Evolutionary conservation across 2,113 vertebrate species (phyloP).

Genomic region (Cynoglossus semilaevis): DNA sequence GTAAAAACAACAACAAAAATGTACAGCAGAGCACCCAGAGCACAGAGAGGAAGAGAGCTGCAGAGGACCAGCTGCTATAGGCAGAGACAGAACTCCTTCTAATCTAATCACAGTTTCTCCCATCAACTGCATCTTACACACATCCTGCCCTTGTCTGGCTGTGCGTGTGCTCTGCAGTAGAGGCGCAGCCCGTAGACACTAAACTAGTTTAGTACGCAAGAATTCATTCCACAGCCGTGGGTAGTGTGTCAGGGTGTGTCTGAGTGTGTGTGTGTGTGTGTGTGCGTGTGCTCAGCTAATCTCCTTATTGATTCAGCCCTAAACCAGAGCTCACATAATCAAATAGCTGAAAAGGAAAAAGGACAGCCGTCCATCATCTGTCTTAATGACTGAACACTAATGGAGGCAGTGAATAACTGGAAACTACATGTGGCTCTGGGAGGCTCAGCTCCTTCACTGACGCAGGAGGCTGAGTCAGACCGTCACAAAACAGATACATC

Average conservation of each 20-base stretch:
- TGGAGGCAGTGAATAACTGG: constrained; percentile 53
- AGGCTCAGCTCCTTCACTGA: constrained; percentile 20
- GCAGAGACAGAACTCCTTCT: constrained; percentile 62
- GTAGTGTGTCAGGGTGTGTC: constrained; percentile 28
- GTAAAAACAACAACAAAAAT: constrained; percentile 54
- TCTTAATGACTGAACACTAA: constrained; percentile 66
- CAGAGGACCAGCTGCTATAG: constrained; percentile 42
- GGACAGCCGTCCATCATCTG: constrained; percentile 68
- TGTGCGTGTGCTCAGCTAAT: constrained; percentile 45
- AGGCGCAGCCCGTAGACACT: constrained; percentile 55
- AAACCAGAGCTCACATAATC: constrained; percentile 69
- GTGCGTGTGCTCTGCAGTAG: constrained; percentile 53
- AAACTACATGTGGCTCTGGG: constrained; percentile 39
- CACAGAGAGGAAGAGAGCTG: constrained; percentile 22
- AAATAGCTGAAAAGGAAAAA: constrained; percentile 64
- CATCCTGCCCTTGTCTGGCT: constrained; percentile 24
- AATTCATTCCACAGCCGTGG: constrained; percentile 58
- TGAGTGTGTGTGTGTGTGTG: constrained; percentile 3
- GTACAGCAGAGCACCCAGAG: constrained; percentile 5
- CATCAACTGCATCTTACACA: constrained; percentile 64
- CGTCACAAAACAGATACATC: too few species aligned
- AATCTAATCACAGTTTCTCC: constrained; percentile 72
- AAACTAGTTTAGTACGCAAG: constrained; percentile 46
- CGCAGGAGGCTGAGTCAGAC: neutral
- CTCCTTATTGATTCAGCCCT: constrained; percentile 70